Conservation (phyloP, 2,113 vertebrate species). For the Calypte anna region DNA sequence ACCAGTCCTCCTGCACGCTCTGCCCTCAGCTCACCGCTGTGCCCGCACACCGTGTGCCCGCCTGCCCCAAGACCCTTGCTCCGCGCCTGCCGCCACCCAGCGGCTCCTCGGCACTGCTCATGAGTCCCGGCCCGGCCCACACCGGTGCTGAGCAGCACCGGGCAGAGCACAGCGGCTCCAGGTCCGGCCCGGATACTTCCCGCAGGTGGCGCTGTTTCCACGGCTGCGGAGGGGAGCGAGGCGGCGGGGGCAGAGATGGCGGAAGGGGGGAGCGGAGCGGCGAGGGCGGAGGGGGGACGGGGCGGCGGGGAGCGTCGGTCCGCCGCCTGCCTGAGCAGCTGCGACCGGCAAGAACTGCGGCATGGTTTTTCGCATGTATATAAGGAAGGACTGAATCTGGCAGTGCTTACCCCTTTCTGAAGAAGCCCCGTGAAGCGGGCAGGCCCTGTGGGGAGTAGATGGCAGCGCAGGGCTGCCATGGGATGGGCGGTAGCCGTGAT, state of each 20-base stretch:
- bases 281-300: neutral
- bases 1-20: neutral
- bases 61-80: too few species aligned
- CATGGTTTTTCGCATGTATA: neutral
- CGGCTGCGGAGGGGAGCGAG: neutral
- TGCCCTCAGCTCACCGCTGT: neutral
- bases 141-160: neutral
- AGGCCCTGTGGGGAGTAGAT: neutral
- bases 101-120: too few species aligned
- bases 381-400: neutral
- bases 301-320: neutral
- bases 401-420: accelerated
- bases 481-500: neutral
- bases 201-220: slow-evolving; percentile 40
- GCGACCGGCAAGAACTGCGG: too few species aligned
- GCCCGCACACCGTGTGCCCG: neutral
- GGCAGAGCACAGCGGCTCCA: neutral
- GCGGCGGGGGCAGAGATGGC: neutral
- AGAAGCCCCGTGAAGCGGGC: neutral
- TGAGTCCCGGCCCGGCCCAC: neutral
- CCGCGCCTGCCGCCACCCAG: neutral
- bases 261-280: accelerated
- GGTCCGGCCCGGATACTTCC: neutral
- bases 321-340: neutral
- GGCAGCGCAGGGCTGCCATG: neutral